These are phyloP conservation scores for Todiramphus chloris DNA, from an alignment of 2,113 vertebrate species.

Conservation along the genomic window DNA sequence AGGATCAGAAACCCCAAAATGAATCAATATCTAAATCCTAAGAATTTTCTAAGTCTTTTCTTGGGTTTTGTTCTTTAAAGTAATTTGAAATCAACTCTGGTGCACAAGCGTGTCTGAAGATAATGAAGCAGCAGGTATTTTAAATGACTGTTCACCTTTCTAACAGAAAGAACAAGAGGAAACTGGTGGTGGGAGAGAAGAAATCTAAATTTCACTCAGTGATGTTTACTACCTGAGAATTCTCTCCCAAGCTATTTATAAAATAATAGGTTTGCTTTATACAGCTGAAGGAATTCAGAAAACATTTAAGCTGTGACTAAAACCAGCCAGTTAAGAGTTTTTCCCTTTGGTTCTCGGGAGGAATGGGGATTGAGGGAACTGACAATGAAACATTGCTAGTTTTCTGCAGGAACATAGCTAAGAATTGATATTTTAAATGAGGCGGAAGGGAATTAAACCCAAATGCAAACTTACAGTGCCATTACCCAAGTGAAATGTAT, in stretches of 20 bases:
- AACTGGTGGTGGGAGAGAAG: background rate
- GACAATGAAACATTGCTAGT: background rate
- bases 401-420: background rate
- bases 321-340: background rate
- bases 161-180: background rate
- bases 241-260: slow-evolving; percentile 27
- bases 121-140: background rate
- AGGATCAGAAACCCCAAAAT: background rate
- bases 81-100: background rate
- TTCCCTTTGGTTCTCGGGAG: slow-evolving; percentile 8
- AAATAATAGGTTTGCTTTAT: slow-evolving; percentile 18
- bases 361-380: slow-evolving; percentile 3
- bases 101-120: background rate
- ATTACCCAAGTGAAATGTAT: background rate
- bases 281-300: slow-evolving; percentile 39
- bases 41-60: background rate
- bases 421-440: slow-evolving; percentile 1
- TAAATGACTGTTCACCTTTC: background rate
- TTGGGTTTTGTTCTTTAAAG: background rate
- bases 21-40: background rate
- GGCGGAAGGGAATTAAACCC: background rate
- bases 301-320: slow-evolving; percentile 5
- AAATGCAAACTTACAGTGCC: background rate
- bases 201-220: background rate
- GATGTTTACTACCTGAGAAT: slow-evolving; percentile 2